Evolutionary conservation across 2,888 invertebrate genomes (phyloP), one percentile per base, ranked within the genome.

Genomic region (Eristalinus aeneus): DNA sequence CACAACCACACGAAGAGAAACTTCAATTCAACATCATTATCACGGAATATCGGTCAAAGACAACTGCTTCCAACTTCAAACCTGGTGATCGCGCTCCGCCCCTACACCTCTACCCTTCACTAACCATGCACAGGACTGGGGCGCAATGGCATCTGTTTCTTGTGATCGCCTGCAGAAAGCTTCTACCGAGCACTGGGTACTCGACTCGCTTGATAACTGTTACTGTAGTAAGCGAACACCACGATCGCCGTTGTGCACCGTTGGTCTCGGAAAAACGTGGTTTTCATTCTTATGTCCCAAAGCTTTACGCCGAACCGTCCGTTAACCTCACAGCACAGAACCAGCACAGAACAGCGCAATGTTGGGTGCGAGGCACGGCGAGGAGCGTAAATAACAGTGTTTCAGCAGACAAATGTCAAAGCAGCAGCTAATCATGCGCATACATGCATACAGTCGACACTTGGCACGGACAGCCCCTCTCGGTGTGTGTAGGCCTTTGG

Each of bases 31-130:
- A 34, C 61, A 68, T 60, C 61, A 34, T 34, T 32, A 69, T 78
- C 75, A 67, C 31, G 54, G 71, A 75, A 85, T 80, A 60, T 85
- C 84, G 84, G 84, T 85, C 84, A 85, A 85, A 80, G 80, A 80
- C 84, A 64, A 85, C 84, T 20, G 58, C 80, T 85, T 80, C 80
- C 58, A 74, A 63, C 61, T 65, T 68, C 54, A 9, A 74, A 63
- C 22, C 20, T 32, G n/a, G 46, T 65, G 63, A 32, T 54, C 65
- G 60, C 5, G 27, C 27, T 27, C 27, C 27, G 27, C 27, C 27
- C 27, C 16, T 46, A 16, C 46, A 16, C 1, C 46, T n/a, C 46
- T 3, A 3, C 46, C 1, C 46, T 16, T 16, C 46, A 4, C 27
- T 27, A 27, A 3, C 16, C 46, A 4, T 9, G n/a, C 34, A 6